These are phyloP conservation scores for Eulemur albifrons DNA, from an alignment of 2,797 vertebrate species.

Conservation along the genomic window DNA sequence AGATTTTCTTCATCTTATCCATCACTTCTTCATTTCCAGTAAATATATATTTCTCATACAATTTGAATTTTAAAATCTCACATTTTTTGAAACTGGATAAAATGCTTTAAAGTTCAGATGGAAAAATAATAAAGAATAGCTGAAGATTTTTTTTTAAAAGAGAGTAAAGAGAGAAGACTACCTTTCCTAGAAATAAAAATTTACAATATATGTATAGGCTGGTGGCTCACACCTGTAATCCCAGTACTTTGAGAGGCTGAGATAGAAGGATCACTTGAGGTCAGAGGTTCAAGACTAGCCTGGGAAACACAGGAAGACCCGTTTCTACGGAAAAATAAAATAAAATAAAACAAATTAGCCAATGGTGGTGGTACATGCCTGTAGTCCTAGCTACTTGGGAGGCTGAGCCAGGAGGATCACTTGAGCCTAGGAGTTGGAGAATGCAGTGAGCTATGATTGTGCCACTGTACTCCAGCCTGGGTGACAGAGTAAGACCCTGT, in stretches of 20 bases:
- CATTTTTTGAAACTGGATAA: neutral
- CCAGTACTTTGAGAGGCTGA: too few species aligned
- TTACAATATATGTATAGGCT: neutral
- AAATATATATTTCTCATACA: neutral
- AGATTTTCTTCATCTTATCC: neutral
- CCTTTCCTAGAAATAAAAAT: neutral
- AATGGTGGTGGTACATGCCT: neutral
- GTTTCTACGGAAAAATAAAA: neutral
- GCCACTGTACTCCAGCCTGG: neutral
- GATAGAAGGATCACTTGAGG: too few species aligned
- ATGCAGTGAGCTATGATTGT: neutral
- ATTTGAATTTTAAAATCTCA: neutral
- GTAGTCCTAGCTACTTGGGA: neutral
- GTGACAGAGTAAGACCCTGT: neutral
- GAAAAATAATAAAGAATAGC: neutral
- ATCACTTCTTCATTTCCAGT: neutral
- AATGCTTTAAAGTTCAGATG: neutral
- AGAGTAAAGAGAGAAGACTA: neutral
- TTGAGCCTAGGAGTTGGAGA: neutral
- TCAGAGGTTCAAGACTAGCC: too few species aligned
- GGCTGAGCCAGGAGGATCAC: neutral
- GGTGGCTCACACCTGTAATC: too few species aligned
- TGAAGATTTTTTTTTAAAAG: neutral
- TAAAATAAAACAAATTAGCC: neutral
- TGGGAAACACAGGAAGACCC: neutral